Percentiles rank a stretch among this genome's conserved stretches.
Conservation (phyloP, 2,113 vertebrate species). For the Brachypteracias leptosomus region DNA sequence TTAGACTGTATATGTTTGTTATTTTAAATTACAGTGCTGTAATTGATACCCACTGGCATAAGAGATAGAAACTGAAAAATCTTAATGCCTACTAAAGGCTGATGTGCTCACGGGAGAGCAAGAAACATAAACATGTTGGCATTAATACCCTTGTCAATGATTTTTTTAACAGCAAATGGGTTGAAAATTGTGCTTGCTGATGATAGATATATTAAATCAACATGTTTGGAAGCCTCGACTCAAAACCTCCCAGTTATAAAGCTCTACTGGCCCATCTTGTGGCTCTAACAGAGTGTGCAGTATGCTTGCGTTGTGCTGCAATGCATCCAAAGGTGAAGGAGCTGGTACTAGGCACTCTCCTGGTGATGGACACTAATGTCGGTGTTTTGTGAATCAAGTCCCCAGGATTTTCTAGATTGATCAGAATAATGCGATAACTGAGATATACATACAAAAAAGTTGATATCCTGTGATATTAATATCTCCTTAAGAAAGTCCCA, state of each 20-base stretch:
- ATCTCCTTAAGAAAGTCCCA: not conserved
- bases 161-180: not conserved
- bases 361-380: not conserved
- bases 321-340: not conserved
- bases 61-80: not conserved
- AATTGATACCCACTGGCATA: not conserved
- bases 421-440: not conserved
- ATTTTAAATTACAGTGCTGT: not conserved
- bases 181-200: not conserved
- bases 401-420: not conserved
- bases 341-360: not conserved
- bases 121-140: not conserved
- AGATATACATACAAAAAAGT: not conserved
- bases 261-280: not conserved
- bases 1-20: not conserved
- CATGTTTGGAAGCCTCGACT: not conserved
- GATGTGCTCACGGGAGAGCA: not conserved
- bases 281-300: not conserved
- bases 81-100: not conserved
- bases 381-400: rapidly evolving
- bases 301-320: not conserved
- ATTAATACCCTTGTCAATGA: not conserved
- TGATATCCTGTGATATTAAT: not conserved
- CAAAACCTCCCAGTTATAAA: not conserved
- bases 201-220: not conserved